These are phyloP conservation scores for Aleiodes alternator DNA, from an alignment of 2,888 invertebrate genomes.

Conservation along the genomic window DNA sequence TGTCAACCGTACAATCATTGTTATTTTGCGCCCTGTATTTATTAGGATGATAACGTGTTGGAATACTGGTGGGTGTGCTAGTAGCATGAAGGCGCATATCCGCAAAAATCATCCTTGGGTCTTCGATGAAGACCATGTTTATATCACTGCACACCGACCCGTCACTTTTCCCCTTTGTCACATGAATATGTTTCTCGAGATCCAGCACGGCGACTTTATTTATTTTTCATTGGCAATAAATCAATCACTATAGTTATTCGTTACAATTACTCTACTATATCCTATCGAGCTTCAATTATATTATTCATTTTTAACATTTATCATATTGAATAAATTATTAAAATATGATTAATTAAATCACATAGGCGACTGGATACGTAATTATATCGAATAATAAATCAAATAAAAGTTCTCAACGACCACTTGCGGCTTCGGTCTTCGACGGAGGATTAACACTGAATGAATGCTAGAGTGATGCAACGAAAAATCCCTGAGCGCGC, in stretches of 20 bases:
- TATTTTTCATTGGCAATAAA: conserved; percentile 30
- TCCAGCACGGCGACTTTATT: conserved; percentile 60
- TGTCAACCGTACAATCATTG: conserved; percentile 69
- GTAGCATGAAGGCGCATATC: conserved; percentile 73
- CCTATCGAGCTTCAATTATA: background rate
- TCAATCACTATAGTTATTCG: background rate
- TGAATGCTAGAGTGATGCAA: conserved; percentile 74
- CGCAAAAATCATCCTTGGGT: conserved; percentile 74
- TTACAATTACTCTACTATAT: background rate
- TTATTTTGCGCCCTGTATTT: conserved; percentile 73
- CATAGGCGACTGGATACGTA: background rate
- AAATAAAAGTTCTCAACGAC: conserved; percentile 29
- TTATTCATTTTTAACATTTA: background rate
- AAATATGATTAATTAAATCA: background rate
- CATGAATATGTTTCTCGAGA: conserved; percentile 58
- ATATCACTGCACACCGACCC: conserved; percentile 52
- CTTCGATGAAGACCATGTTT: conserved; percentile 74
- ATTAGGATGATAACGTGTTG: conserved; percentile 67
- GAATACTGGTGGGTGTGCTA: conserved; percentile 72
- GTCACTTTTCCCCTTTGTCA: conserved; percentile 61
- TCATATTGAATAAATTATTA: background rate
- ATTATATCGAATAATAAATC: background rate
- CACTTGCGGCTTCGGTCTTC: conserved; percentile 59
- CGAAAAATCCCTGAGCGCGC: conserved; percentile 56
- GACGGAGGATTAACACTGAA: conserved; percentile 66